Base-by-base conservation (phyloP, 2,888 invertebrate species). In the Gisinianus flammeolus region DNA sequence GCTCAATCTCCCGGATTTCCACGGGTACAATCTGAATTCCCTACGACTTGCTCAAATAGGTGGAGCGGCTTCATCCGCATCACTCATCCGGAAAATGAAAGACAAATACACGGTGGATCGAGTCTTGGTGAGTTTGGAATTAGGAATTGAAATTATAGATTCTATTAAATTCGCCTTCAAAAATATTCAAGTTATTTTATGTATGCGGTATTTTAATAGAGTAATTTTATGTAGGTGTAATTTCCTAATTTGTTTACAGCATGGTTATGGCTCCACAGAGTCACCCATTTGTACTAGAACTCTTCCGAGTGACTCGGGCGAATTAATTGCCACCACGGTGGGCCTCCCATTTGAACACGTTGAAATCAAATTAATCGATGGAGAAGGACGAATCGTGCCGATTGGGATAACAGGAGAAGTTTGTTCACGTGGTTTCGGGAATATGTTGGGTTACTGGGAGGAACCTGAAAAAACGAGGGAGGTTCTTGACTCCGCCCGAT, bases 381-480 rank as follows among this genome's bases (percentile, higher is more conserved):
- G 88, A 0, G 86, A 90, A 0, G 92, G 91, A 0, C 86, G 88
- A 0, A 87, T 91, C n/a, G n/a, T n/a, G n/a, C n/a, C n/a, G n/a
- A n/a, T n/a, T n/a, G n/a, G n/a, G n/a, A n/a, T n/a, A n/a, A n/a
- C 91, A 0, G 96, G 96, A 0, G 95, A 96, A 87, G 88, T 95
- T 67, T 90, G 91, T 86, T 88, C 91, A 0, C 89, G 94, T 31
- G 94, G 94, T 0, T 95, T 94, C 87, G 87, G 87, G 79, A 91
- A 88, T n/a, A 95, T 96, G 93, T 87, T 92, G 69, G 90, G 91
- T 33, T 97, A 97, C 87, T 96, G 93, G 92, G 89, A n/a, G n/a
- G n/a, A n/a, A n/a, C n/a, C n/a, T n/a, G n/a, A n/a, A n/a, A n/a
- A n/a, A n/a, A n/a, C n/a, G 90, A 19, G 94, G 30, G 90, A 93